Percentiles rank a stretch among this genome's conserved stretches.
phyloP scores from a whole-genome alignment of 2,888 invertebrate species.

The Hydrotaea diabolus region DNA sequence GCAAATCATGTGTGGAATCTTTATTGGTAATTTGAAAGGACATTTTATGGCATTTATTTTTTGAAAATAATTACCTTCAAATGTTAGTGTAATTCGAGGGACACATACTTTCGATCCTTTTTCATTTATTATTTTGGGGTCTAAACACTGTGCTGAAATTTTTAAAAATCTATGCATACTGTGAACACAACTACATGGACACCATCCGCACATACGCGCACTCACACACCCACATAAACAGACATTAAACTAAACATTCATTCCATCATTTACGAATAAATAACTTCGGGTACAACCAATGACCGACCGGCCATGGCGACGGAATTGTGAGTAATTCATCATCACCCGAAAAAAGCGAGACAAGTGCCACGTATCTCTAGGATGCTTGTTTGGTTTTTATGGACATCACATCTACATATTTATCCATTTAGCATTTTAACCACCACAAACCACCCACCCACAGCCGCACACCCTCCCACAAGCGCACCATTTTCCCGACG shows the following conservation, averaged over 20 bases:
- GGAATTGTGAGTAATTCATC: slow-evolving; percentile 55
- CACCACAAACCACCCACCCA: not conserved
- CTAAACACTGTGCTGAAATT: slow-evolving; percentile 5
- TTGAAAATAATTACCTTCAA: too few species aligned
- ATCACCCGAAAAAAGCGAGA: slow-evolving; percentile 41
- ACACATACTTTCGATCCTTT: too few species aligned
- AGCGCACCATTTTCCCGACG: not conserved
- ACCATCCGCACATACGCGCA: not conserved
- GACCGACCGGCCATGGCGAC: slow-evolving; percentile 24
- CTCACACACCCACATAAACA: not conserved
- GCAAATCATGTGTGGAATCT: too few species aligned
- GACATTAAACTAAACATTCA: slow-evolving; percentile 28
- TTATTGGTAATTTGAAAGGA: too few species aligned
- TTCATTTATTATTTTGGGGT: not conserved
- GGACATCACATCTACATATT: slow-evolving; percentile 45
- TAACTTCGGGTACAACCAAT: slow-evolving; percentile 5
- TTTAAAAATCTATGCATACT: slow-evolving; percentile 22
- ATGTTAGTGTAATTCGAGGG: too few species aligned
- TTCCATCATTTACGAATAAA: slow-evolving; percentile 25
- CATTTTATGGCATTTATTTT: too few species aligned
- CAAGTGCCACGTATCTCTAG: slow-evolving; percentile 37
- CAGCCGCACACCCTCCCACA: not conserved
- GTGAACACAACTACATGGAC: slow-evolving; percentile 15
- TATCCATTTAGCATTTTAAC: slow-evolving; percentile 30
- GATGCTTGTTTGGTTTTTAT: slow-evolving; percentile 51